phyloP scores from a whole-genome alignment of 2,888 invertebrate genomes.

The Apamea monoglypha region DNA sequence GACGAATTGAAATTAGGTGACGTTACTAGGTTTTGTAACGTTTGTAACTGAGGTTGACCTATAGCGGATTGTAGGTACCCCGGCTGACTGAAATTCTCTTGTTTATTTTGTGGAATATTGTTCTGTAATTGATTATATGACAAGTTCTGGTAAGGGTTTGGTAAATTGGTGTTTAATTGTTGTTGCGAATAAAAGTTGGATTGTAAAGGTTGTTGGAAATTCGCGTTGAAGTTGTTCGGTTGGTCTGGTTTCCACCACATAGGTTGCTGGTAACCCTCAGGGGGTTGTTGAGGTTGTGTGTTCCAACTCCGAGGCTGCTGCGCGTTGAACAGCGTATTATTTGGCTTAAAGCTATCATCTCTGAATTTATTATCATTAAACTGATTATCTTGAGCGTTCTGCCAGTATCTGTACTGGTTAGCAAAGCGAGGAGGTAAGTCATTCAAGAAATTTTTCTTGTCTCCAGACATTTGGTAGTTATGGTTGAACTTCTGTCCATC shows the following conservation, averaged over 20 bases:
- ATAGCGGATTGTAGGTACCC: constrained; percentile 78
- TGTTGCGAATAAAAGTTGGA: constrained; percentile 79
- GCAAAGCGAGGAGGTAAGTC: constrained; percentile 87
- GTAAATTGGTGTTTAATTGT: constrained; percentile 67
- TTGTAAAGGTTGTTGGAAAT: constrained; percentile 71
- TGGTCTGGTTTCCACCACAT: constrained; percentile 85
- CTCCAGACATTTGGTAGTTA: constrained; percentile 83
- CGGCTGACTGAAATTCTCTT: constrained; percentile 70
- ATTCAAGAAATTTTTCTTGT: constrained; percentile 86
- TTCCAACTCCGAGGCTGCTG: constrained; percentile 73
- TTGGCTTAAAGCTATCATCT: constrained; percentile 78
- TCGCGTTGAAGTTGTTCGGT: constrained; percentile 73
- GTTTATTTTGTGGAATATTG: constrained; percentile 70
- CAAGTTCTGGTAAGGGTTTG: constrained; percentile 77
- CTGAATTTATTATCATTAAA: constrained; percentile 84
- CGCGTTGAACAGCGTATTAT: constrained; percentile 66
- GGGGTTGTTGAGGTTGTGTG: constrained; percentile 51
- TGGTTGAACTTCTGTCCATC: constrained; percentile 83
- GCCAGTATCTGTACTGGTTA: constrained; percentile 87
- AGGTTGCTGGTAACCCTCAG: constrained; percentile 75
- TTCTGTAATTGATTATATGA: constrained; percentile 71
- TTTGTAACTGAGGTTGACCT: constrained; percentile 81
- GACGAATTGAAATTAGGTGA: constrained; percentile 83
- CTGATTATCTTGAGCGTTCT: constrained; percentile 81
- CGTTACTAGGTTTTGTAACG: constrained; percentile 79